Evolutionary conservation across 1,140 invertebrate genomes (phyloP).

Genomic region (Grapholita molesta): DNA sequence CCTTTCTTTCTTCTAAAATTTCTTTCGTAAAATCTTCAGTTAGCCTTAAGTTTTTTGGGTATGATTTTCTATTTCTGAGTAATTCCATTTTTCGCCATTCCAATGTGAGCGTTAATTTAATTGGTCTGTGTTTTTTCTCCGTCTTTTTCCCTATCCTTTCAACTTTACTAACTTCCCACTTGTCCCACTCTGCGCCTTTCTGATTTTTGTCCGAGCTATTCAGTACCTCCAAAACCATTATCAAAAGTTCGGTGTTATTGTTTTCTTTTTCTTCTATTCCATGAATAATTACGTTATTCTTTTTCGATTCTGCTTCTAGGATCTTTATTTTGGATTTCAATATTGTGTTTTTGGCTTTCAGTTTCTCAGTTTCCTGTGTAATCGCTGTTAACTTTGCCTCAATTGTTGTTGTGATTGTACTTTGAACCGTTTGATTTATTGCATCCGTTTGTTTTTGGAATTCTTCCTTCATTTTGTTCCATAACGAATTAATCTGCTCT

Average conservation of each 20-base stretch:
- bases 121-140: background rate
- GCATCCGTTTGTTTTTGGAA: background rate
- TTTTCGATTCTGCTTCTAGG: background rate
- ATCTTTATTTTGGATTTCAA: background rate
- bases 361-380: background rate
- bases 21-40: background rate
- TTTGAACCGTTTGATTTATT: background rate
- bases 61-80: background rate
- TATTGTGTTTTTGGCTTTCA: background rate
- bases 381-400: background rate
- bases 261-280: background rate
- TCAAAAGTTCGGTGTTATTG: background rate
- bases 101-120: background rate
- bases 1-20: background rate
- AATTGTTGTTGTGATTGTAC: background rate
- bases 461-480: background rate
- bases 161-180: background rate
- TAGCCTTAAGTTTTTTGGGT: background rate
- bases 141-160: background rate
- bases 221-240: background rate
- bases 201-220: background rate
- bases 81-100: background rate
- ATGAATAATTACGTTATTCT: background rate
- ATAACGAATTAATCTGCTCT: background rate
- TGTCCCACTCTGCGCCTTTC: background rate